Conservation (phyloP, 2,113 vertebrate genomes). For the Ageneiosus marmoratus region DNA sequence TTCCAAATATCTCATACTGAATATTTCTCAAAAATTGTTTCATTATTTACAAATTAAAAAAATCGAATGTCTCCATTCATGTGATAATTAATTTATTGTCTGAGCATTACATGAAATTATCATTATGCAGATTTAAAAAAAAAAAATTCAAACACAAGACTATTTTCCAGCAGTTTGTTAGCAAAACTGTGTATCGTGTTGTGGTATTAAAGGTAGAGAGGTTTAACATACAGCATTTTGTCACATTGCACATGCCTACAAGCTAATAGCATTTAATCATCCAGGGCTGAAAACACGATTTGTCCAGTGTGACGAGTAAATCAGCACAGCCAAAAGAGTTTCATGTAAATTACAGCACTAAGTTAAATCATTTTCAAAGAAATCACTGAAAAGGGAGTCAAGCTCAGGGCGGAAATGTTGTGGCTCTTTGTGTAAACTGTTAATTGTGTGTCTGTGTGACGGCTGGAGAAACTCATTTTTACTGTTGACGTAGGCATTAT, state of each 20-base stretch:
- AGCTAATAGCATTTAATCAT: not conserved
- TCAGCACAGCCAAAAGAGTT: not conserved
- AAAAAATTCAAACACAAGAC: not conserved
- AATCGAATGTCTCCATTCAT: not conserved
- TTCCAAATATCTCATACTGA: not conserved
- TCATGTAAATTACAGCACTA: not conserved
- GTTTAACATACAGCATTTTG: not conserved
- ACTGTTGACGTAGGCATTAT: not conserved
- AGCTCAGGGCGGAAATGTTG: not conserved
- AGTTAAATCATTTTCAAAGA: not conserved
- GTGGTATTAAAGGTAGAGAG: not conserved
- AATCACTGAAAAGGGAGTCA: not conserved
- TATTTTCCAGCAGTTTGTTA: not conserved
- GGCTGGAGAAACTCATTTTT: not conserved
- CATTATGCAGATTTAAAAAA: not conserved
- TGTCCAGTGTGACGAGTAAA: not conserved
- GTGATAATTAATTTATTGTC: not conserved
- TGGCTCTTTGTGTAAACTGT: not conserved
- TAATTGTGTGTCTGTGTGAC: not conserved
- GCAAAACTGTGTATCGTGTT: not conserved
- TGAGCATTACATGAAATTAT: not conserved
- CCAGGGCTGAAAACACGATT: not conserved
- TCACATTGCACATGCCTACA: not conserved
- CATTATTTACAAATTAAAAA: not conserved
- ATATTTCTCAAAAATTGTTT: not conserved